Evolutionary conservation across 2,888 invertebrate species (phyloP).

Genomic region (Hypercompe scribonia): DNA sequence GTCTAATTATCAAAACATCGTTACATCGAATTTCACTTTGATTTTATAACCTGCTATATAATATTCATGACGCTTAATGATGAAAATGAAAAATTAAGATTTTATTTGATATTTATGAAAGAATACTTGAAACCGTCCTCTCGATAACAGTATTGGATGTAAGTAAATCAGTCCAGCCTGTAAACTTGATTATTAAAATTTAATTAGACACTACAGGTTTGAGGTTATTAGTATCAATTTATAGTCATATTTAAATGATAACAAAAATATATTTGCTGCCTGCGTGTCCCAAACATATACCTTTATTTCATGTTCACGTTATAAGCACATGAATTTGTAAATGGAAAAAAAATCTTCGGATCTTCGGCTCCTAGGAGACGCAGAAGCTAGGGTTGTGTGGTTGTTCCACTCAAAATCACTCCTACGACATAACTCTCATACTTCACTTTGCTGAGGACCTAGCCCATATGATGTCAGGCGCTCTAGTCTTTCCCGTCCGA

Average conservation of each 20-base stretch:
- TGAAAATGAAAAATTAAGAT: constrained; percentile 26
- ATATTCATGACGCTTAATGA: constrained; percentile 42
- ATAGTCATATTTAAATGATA: constrained; percentile 41
- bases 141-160: constrained; percentile 45
- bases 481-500: no score
- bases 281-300: neutral
- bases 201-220: constrained; percentile 46
- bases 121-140: constrained; percentile 24
- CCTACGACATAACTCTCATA: no score
- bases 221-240: constrained; percentile 38
- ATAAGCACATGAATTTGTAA: neutral
- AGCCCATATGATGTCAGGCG: no score
- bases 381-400: no score
- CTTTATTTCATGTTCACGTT: neutral
- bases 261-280: neutral
- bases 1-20: constrained; percentile 44
- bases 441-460: no score
- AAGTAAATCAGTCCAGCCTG: constrained; percentile 49
- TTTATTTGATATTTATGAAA: constrained; percentile 14
- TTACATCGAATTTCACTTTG: constrained; percentile 32
- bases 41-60: constrained; percentile 40
- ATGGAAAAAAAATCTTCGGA: no score
- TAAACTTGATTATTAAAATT: constrained; percentile 51
- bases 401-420: no score
- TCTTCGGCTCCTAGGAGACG: no score